Evolutionary conservation across 2,888 invertebrate species (phyloP).

Genomic region (Drosophila lutescens): DNA sequence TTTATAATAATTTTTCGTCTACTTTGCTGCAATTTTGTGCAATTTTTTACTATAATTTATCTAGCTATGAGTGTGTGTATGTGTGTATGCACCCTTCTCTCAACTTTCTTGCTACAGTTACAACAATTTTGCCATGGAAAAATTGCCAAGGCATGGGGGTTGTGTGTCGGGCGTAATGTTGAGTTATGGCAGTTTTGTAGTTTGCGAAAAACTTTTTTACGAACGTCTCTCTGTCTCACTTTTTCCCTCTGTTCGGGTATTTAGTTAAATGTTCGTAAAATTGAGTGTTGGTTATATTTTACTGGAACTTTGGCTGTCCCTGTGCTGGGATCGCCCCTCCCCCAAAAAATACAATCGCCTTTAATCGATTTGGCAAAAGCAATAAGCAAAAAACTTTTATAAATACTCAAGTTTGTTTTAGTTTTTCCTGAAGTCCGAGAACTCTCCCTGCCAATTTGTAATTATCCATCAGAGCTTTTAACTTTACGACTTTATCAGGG

Average conservation of each 20-base stretch:
- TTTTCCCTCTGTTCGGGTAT: conserved; percentile 48
- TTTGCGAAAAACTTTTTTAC: conserved; percentile 67
- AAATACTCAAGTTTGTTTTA: conserved; percentile 66
- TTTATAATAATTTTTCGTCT: conserved; percentile 77
- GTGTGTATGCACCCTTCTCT: conserved; percentile 26
- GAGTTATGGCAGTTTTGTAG: conserved; percentile 79
- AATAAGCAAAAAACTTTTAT: conserved; percentile 67
- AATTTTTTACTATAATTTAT: conserved; percentile 76
- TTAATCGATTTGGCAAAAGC: conserved; percentile 71
- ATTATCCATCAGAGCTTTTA: conserved; percentile 57
- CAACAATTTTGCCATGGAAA: conserved; percentile 61
- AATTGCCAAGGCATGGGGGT: conserved; percentile 44
- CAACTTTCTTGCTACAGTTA: conserved; percentile 57
- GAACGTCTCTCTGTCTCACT: conserved; percentile 42
- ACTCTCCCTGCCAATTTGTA: conserved; percentile 45
- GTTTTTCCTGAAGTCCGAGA: conserved; percentile 26
- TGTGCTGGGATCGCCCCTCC: not conserved
- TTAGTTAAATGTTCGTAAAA: conserved; percentile 77
- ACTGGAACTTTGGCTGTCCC: conserved; percentile 36
- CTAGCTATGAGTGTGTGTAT: conserved; percentile 36
- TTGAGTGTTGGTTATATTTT: conserved; percentile 67
- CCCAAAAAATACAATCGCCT: conserved; percentile 41
- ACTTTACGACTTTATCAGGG: conserved; percentile 67
- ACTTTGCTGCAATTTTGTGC: conserved; percentile 76
- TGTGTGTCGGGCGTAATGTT: conserved; percentile 69